These are phyloP conservation scores for Bombus breviceps DNA, from an alignment of 1,140 invertebrate species.

Conservation along the genomic window DNA sequence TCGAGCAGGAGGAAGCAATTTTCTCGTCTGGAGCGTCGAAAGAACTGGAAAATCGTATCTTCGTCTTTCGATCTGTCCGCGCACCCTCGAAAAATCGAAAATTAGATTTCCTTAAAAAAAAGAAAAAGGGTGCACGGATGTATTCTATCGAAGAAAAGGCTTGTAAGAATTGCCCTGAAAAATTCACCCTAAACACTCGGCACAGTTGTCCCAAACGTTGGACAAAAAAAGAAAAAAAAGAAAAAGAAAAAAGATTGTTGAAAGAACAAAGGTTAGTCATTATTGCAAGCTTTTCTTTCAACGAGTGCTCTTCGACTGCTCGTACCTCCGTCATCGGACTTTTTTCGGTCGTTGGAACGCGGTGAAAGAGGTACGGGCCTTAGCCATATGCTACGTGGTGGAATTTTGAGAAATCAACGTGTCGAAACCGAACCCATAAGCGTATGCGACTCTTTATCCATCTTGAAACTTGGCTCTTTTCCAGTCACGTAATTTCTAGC, in stretches of 20 bases:
- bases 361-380: not conserved
- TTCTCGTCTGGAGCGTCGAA: too few species aligned
- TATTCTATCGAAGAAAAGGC: too few species aligned
- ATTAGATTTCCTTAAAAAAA: too few species aligned
- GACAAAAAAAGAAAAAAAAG: too few species aligned
- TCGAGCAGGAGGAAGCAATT: not conserved
- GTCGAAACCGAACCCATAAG: not conserved
- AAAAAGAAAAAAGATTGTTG: not conserved
- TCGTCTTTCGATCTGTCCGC: too few species aligned
- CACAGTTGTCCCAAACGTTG: too few species aligned
- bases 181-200: not conserved
- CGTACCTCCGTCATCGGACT: slow-evolving; percentile 4
- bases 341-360: not conserved
- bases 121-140: too few species aligned
- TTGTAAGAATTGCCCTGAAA: not conserved
- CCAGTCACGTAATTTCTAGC: slow-evolving; percentile 30
- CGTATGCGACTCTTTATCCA: not conserved
- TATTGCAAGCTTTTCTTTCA: not conserved
- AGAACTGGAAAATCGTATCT: too few species aligned
- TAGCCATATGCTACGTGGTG: not conserved
- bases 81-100: too few species aligned
- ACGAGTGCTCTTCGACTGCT: not conserved
- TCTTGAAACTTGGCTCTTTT: slow-evolving; percentile 29
- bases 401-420: slow-evolving; percentile 49
- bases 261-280: not conserved